These are phyloP conservation scores for Echinops telfairi DNA, from an alignment of 2,113 vertebrate genomes.

Conservation along the genomic window DNA sequence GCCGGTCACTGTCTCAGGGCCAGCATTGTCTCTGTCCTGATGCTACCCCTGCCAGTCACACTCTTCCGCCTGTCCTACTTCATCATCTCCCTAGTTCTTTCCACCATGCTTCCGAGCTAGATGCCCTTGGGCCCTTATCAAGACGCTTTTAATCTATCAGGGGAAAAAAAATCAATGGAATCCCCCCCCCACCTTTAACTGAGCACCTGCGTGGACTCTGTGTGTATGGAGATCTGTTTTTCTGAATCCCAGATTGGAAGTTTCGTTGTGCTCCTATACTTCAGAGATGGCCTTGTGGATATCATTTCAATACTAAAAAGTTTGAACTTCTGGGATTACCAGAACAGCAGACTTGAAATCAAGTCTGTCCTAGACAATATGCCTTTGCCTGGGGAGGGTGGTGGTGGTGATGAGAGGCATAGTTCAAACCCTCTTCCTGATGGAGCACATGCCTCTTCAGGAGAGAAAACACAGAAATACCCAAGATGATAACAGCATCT, in stretches of 20 bases:
- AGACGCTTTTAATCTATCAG: constrained; percentile 56
- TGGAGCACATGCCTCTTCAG: background rate
- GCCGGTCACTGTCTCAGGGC: background rate
- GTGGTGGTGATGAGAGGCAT: background rate
- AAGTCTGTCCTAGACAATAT: background rate
- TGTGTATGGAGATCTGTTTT: constrained; percentile 26
- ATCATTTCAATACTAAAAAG: background rate
- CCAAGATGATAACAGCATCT: background rate
- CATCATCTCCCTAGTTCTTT: background rate
- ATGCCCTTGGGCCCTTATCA: constrained; percentile 45
- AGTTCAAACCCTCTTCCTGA: background rate
- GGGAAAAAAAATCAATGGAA: constrained; percentile 6
- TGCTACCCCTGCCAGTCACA: background rate
- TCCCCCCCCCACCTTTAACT: background rate
- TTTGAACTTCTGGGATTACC: constrained; percentile 26
- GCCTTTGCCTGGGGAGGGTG: background rate
- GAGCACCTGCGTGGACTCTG: background rate
- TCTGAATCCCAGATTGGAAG: constrained; percentile 1
- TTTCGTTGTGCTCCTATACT: constrained; percentile 1
- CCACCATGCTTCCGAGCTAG: constrained; percentile 15
- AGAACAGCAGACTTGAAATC: background rate
- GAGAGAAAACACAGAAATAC: background rate
- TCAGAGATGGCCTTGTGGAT: constrained; percentile 4
- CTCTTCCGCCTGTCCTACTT: background rate
- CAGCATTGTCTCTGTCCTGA: background rate